Base-by-base conservation (phyloP, 1,140 invertebrate species). In the Rhopalosiphum maidis region DNA sequence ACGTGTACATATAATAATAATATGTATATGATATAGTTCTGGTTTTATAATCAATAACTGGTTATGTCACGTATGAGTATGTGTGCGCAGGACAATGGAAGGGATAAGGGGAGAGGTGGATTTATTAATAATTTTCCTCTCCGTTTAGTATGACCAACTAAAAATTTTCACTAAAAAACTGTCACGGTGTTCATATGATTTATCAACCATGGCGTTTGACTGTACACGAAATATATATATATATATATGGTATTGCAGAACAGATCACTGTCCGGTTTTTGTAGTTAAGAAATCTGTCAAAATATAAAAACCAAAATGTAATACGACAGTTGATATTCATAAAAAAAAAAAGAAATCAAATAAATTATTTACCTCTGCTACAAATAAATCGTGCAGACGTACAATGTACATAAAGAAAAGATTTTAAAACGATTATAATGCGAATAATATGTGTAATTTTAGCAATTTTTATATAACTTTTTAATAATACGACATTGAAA, bases 21-120 rank as follows among this genome's bases (percentile, higher is more conserved):
- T 48, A 60, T 25, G 90, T 77, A 91, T 41, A 82, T 91, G 68
- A 48, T 68, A 48, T 86, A 35, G 91, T 93, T 93, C n/a, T 93
- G 91, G 90, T 91, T 77, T 85, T 82, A 92, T 92, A 92, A 92
- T 92, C 51, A 55, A 83, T 93, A 85, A 93, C 91, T 93, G 48
- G 82, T 93, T 86, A 93, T 86, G 91, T 93, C 82, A 55, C 35
- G 68, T 77, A 43, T 43, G 23, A 8, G 5, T 55, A 5, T 48
- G 23, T 25, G 22, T 1, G 68, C 46, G 5, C 46, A 89, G n/a
- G 30, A 23, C 8, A 82, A 41, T 15, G 23, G 46, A 48, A 37
- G 46, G 60, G 37, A 43, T 23, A 41, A 48, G 30, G 60, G n/a
- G 23, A 82, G 43, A 55, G 77, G 51, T 68, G 43, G 7, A 41